Evolutionary conservation across 2,888 invertebrate species (phyloP), one percentile per base, ranked within the genome.

Genomic region (Helleia helle): DNA sequence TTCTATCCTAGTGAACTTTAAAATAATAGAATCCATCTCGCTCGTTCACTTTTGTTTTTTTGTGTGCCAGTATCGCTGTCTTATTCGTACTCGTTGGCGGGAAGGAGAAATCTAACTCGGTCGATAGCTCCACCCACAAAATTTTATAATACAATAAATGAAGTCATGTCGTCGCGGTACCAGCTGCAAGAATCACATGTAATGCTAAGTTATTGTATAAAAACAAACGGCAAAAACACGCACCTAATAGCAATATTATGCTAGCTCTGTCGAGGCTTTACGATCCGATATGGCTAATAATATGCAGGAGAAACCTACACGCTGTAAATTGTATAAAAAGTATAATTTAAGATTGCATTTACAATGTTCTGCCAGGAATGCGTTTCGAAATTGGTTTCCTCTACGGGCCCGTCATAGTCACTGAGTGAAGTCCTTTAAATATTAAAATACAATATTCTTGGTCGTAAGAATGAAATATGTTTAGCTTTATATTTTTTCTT

Each of bases 101-200:
- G 80, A 71, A 80, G 81, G 72, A 57, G 38, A 17, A 27, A 69
- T 62, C 55, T 62, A 54, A 63, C 59, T 58, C 59, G 58, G 46
- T 52, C 65, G 59, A 64, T 71, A 51, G 71, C 83, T 69, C 84
- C 84, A 72, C 84, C 84, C 80, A 83, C 77, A 58, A 75, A 71
- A 80, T 81, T 18, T 77, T 71, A 75, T 77, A 76, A 79, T 79
- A 71, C 76, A 75, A 74, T 77, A 83, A 79, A 79, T 66, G 61
- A 70, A 73, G 70, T 68, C 64, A 63, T 58, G 56, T 58, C 56
- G 49, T 41, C 50, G 63, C 56, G 65, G 63, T 77, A 76, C 73
- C 76, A 72, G 76, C 72, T 56, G 63, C 59, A 58, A 54, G 65
- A 72, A 70, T 79, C 79, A 67, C 71, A 65, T 61, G 71, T 80